Evolutionary conservation across 2,797 vertebrate genomes (phyloP), one percentile per base, ranked within the genome.

Genomic region (Cottoperca gobio): DNA sequence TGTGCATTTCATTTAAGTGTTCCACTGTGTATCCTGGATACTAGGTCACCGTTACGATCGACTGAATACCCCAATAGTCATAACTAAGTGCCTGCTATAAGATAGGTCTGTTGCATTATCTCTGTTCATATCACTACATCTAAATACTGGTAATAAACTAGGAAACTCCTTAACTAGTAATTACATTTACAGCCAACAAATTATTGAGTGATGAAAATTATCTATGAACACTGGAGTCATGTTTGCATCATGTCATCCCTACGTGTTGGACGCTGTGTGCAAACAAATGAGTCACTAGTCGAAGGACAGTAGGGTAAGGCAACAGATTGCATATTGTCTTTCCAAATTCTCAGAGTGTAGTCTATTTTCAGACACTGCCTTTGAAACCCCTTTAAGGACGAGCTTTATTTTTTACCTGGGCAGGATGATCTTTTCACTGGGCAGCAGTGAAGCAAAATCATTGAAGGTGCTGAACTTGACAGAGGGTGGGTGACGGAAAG

Each of bases 401-500:
- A 5, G 63, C 43, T 39, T 46, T 0, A 19, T 24, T 62, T 68
- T 17, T 33, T 68, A 99, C 98, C 98, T 98, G 83, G 98, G 98
- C 81, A 99, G 93, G 90, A 99, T 99, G 24, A 99, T 97, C 89
- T 99, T 99, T 88, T 99, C 98, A 86, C 98, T 96, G 61, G 97
- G 94, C 70, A 95, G 95, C 70, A 99, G 93, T 8, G 97, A 97
- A 73, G 98, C 98, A 4, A 98, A 98, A 83, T 99, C 97, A 54
- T 99, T 99, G 88, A 99, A 99, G 88, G 98, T 99, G 96, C 96
- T 99, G 89, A 97, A 99, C 92, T 98, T 99, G 84, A 96, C 90
- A 16, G 97, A 83, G 1, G 98, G 98, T 23, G 97, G 96, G 85
- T 98, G 96, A 87, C 96, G 97, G 91, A 99, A 99, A 85, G 98